Evolutionary conservation across 2,113 vertebrate species (phyloP), one percentile per base, ranked within the genome.

Genomic region (Pithys albifrons): DNA sequence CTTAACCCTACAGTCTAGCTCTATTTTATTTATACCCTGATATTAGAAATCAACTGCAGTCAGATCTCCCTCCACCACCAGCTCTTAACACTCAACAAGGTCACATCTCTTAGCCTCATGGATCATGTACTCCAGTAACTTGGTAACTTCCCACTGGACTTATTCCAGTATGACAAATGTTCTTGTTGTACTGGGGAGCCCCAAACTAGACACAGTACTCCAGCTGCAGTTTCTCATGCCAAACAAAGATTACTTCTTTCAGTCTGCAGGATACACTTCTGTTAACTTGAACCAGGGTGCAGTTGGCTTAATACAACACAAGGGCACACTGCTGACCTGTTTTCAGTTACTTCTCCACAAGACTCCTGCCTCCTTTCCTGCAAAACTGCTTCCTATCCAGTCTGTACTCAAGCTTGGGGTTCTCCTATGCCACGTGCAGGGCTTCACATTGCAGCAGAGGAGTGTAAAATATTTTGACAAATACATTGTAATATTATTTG

Each of bases 271-370:
- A 11, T 70, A 13, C 10, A 1, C 18, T 70, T 45, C 12, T 8
- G 22, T 45, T 51, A 61, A 37, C 46, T 73, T 14, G 12, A n/a
- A 31, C 7, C 39, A 31, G 39, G 17, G 49, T 89, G 58, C 19
- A 62, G 7, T 43, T 79, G 66, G 10, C 23, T 45, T 66, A 29
- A 7, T 28, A 16, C 29, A 78, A 43, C 62, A 45, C 71, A 29
- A 79, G 85, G 57, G 67, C 62, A 86, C 54, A 31, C 58, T 91
- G 85, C 54, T 91, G 81, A 59, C 64, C 45, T 49, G 24, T 28
- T 19, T 89, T 75, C 29, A 54, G 27, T 27, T 41, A 31, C 18
- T 43, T 83, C 7, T 8, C 12, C 46, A 20, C 20, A 22, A 65
- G 31, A 29, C 33, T n/a, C 7, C 13, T 57, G 37, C 12, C 27